Base-by-base conservation (phyloP, 2,888 invertebrate species). In the Creontiades dilutus region DNA sequence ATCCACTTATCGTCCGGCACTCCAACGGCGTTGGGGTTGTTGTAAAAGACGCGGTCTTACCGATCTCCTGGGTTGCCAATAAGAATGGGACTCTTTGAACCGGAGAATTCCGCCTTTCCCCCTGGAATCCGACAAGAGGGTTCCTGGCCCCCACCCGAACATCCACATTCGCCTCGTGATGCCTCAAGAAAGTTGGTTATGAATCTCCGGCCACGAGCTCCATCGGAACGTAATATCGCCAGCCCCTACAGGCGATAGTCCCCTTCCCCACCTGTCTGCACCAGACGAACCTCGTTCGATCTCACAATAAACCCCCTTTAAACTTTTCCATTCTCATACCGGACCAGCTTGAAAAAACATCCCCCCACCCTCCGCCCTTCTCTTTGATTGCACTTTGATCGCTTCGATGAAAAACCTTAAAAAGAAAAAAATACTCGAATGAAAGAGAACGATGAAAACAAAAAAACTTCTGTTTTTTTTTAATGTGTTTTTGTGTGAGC, bases 171-270 rank as follows among this genome's bases (percentile, higher is more conserved):
- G 27, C 68, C 68, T 68, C 68, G 23, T 68, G 23, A 68, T 68
- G 13, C 23, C 68, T 19, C 11, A 23, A 7, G 37, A n/a, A 68
- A 68, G 68, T 68, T 68, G 68, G 27, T 68, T 68, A 68, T 68
- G 68, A 68, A 68, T 68, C 23, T 68, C 68, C 7, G 19, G 23
- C 68, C 68, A 68, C 68, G 68, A 68, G 27, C 68, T 27, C 13
- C 68, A 5, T 9, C 68, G 27, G 68, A 68, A 68, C 68, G 68
- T 68, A 68, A 68, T 68, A 68, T 23, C 19, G 37, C 37, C 7
- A 37, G 37, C n/a, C 55, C 13, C 55, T 13, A 55, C 13, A 5
- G 57, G 5, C 57, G 14, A 16, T 16, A 57, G 0, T n/a, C 57
- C 16, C n/a, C 5, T n/a, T n/a, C 5, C 16, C 52, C n/a, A n/a